Evolutionary conservation across 2,888 invertebrate species (phyloP).

Genomic region (Minunthozetes semirufus): DNA sequence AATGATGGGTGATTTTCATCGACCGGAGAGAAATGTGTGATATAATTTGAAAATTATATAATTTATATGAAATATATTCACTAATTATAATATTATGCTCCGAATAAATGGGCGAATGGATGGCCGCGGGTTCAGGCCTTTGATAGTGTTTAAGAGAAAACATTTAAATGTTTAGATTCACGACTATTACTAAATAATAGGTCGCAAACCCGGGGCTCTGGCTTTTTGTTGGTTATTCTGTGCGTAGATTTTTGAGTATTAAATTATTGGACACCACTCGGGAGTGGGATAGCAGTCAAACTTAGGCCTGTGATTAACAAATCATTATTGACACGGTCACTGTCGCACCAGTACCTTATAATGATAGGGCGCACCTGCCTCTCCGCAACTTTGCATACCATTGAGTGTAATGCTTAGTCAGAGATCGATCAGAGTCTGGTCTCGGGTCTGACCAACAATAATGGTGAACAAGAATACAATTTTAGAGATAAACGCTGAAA

Average conservation of each 20-base stretch:
- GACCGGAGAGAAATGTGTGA: background rate
- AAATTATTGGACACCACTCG: background rate
- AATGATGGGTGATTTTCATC: background rate
- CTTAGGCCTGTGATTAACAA: background rate
- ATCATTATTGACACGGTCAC: conserved; percentile 23
- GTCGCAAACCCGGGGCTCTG: background rate
- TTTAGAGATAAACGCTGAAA: too few species aligned
- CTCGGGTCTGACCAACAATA: too few species aligned
- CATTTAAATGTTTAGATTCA: background rate
- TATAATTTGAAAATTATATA: conserved; percentile 10
- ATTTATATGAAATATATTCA: background rate
- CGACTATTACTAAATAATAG: conserved; percentile 9
- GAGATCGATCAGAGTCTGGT: background rate
- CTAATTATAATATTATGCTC: background rate
- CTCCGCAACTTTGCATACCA: background rate
- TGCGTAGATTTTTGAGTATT: background rate
- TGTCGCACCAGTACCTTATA: background rate
- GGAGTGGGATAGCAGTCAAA: background rate
- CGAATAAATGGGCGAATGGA: background rate
- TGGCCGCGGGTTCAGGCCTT: background rate
- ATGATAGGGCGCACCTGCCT: conserved; percentile 1
- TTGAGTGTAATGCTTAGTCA: background rate
- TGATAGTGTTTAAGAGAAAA: background rate
- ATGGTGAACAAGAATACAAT: too few species aligned
- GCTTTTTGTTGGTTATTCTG: background rate